Evolutionary conservation across 2,888 invertebrate species (phyloP).

Genomic region (Drosophila ustulata): DNA sequence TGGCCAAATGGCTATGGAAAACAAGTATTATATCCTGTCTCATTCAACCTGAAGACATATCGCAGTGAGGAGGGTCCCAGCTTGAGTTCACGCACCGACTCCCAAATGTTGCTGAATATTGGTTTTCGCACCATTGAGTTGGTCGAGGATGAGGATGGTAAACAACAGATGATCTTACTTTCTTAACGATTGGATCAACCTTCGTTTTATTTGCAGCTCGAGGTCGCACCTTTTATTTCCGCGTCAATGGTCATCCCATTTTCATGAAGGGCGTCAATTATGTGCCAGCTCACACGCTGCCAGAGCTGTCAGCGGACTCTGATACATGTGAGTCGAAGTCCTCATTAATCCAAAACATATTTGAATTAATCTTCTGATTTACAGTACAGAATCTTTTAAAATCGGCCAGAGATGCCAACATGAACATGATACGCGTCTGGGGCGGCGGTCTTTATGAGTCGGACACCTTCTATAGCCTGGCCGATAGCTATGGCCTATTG

Average conservation of each 20-base stretch:
- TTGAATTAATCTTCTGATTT: too few relatives aligned
- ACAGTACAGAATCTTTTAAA: slow-evolving; percentile 88
- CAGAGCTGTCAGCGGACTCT: slow-evolving; percentile 88
- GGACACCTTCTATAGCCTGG: slow-evolving; percentile 93
- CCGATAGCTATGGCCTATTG: slow-evolving; percentile 95
- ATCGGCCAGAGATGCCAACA: slow-evolving; percentile 91
- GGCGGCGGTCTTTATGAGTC: slow-evolving; percentile 98
- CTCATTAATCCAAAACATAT: neutral
- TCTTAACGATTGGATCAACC: neutral
- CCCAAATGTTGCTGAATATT: slow-evolving; percentile 87
- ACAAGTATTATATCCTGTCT: slow-evolving; percentile 90
- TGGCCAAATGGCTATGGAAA: slow-evolving; percentile 98
- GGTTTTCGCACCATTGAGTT: slow-evolving; percentile 95
- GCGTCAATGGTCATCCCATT: slow-evolving; percentile 92
- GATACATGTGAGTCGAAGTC: slow-evolving; percentile 39
- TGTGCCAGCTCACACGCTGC: slow-evolving; percentile 94
- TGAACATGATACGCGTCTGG: slow-evolving; percentile 98
- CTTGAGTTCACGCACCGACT: slow-evolving; percentile 71
- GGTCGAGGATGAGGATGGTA: slow-evolving; percentile 88
- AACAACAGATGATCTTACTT: neutral
- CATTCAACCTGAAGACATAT: slow-evolving; percentile 85
- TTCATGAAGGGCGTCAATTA: slow-evolving; percentile 98
- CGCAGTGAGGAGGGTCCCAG: slow-evolving; percentile 47
- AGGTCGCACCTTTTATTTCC: slow-evolving; percentile 94
- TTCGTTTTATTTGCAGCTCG: slow-evolving; percentile 76